These are phyloP conservation scores for Dasypogon diadema DNA, from an alignment of 2,888 invertebrate genomes.

Conservation along the genomic window DNA sequence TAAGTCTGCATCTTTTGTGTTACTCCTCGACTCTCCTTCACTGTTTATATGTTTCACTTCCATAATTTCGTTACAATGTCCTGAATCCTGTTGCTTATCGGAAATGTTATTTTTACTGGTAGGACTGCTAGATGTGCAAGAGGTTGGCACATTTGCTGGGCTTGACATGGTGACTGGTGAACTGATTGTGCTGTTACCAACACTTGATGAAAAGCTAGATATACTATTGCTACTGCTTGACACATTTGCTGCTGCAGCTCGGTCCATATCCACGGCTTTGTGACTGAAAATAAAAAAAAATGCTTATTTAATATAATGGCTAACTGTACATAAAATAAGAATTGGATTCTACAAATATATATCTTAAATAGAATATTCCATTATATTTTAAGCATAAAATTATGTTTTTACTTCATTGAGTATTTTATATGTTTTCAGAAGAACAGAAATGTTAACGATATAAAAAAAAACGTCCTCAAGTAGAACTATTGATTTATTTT, in stretches of 20 bases:
- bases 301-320: too few species aligned
- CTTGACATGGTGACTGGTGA: slow-evolving; percentile 26
- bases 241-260: slow-evolving; percentile 2
- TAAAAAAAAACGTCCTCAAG: too few species aligned
- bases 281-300: slow-evolving; percentile 51
- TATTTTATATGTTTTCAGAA: too few species aligned
- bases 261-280: slow-evolving; percentile 54
- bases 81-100: not conserved
- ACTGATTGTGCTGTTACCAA: slow-evolving; percentile 13
- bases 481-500: too few species aligned
- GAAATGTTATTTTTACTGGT: not conserved
- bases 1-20: not conserved
- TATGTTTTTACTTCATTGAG: too few species aligned
- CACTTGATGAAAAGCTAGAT: not conserved
- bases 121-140: slow-evolving; percentile 15
- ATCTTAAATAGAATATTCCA: too few species aligned
- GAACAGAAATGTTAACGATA: too few species aligned
- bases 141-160: slow-evolving; percentile 19
- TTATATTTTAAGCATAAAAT: too few species aligned
- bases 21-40: not conserved
- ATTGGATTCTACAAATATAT: too few species aligned
- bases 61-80: not conserved
- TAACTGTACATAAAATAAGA: too few species aligned
- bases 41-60: not conserved
- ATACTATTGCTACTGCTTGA: slow-evolving; percentile 2